A percentile compares a stretch with the other conserved stretches of the same genome.
Evolutionary conservation across 2,113 vertebrate species (phyloP).

Genomic region (Nanorana parkeri): DNA sequence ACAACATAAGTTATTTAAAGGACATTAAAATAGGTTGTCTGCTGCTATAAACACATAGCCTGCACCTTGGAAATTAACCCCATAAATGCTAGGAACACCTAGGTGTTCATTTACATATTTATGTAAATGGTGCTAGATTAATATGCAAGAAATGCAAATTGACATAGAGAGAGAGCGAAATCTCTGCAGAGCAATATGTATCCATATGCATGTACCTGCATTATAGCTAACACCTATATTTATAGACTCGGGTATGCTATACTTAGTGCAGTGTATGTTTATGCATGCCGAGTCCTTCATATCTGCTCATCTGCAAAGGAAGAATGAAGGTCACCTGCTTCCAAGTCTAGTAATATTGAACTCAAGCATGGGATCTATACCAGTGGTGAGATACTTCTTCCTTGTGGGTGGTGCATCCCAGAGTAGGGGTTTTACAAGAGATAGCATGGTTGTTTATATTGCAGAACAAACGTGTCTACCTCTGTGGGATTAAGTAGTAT

Average conservation of each 20-base stretch:
- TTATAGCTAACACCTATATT: slow-evolving; percentile 37
- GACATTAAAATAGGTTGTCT: slow-evolving; percentile 26
- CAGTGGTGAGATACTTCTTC: too few relatives aligned
- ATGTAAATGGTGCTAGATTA: slow-evolving; percentile 39
- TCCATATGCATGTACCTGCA: slow-evolving; percentile 51
- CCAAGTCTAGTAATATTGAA: too few relatives aligned
- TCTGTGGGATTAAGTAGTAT: too few relatives aligned
- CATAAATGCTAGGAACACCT: not conserved
- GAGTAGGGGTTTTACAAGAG: too few relatives aligned
- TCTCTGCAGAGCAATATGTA: slow-evolving; percentile 44
- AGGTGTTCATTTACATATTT: slow-evolving; percentile 45
- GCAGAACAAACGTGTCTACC: too few relatives aligned
- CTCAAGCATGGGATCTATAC: too few relatives aligned
- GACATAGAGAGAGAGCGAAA: slow-evolving; percentile 18
- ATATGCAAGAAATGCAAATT: slow-evolving; percentile 52
- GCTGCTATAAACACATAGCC: slow-evolving; percentile 16
- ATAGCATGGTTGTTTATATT: too few relatives aligned
- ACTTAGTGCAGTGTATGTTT: slow-evolving; percentile 23
- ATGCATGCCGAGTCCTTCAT: slow-evolving; percentile 9
- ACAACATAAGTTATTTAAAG: slow-evolving; percentile 24
- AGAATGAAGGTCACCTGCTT: slow-evolving; percentile 3
- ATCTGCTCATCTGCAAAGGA: not conserved
- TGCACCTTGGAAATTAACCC: slow-evolving; percentile 35
- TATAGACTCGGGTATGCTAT: slow-evolving; percentile 34
- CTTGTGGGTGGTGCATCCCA: too few relatives aligned